Evolutionary conservation across 2,888 invertebrate species (phyloP).

Genomic region (Myopa tessellatipennis): DNA sequence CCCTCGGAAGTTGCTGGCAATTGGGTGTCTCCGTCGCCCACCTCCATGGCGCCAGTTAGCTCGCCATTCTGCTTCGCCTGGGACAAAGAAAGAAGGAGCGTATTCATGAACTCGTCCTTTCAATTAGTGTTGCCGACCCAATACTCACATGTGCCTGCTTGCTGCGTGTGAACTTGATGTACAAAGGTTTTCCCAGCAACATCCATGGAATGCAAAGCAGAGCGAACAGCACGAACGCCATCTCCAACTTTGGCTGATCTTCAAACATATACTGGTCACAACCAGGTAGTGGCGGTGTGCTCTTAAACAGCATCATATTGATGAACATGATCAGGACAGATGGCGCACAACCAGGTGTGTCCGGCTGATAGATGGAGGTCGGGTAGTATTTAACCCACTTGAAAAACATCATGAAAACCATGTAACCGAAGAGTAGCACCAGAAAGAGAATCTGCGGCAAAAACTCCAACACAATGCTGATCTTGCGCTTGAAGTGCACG

Average conservation of each 20-base stretch:
- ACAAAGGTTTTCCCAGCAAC: conserved; percentile 90
- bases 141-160: conserved; percentile 56
- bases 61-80: conserved; percentile 71
- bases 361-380: conserved; percentile 58
- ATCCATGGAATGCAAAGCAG: conserved; percentile 93
- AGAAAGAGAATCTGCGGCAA: conserved; percentile 92
- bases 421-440: conserved; percentile 87
- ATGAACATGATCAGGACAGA: conserved; percentile 83
- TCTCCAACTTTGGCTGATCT: conserved; percentile 79
- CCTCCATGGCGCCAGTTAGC: conserved; percentile 75
- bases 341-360: conserved; percentile 75
- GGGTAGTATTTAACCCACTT: conserved; percentile 87
- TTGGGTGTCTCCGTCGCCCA: conserved; percentile 52
- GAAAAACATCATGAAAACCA: conserved; percentile 91
- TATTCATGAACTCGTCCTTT: not conserved
- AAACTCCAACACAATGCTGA: conserved; percentile 84
- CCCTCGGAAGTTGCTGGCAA: conserved; percentile 52
- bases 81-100: conserved; percentile 37
- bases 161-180: conserved; percentile 70
- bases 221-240: conserved; percentile 81
- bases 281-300: conserved; percentile 64
- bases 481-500: conserved; percentile 78
- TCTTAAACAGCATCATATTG: conserved; percentile 81
- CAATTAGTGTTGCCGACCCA: no score
- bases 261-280: conserved; percentile 77